Evolutionary conservation across 1,140 invertebrate genomes (phyloP).

Genomic region (Lepidostoma basale): DNA sequence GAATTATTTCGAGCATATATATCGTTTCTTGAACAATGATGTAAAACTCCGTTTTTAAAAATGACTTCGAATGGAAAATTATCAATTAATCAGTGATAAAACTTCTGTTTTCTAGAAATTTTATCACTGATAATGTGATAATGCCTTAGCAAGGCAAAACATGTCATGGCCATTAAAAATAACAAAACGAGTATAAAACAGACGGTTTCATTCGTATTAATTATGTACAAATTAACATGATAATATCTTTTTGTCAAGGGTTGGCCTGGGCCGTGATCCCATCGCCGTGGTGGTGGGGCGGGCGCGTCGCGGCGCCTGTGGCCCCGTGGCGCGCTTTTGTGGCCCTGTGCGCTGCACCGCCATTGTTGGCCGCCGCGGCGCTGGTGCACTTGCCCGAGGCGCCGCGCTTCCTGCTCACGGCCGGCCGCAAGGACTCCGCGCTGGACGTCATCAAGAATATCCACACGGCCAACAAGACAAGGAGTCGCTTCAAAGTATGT

Average conservation of each 20-base stretch:
- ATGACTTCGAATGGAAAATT: too few relatives aligned
- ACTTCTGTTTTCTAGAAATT: too few relatives aligned
- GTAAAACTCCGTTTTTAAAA: too few relatives aligned
- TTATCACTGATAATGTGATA: too few relatives aligned
- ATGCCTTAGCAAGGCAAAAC: too few relatives aligned
- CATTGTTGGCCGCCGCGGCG: slow-evolving; percentile 66
- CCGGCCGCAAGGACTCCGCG: slow-evolving; percentile 59
- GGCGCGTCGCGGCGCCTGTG: slow-evolving; percentile 46
- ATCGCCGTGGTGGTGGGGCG: slow-evolving; percentile 50
- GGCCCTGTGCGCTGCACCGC: slow-evolving; percentile 68
- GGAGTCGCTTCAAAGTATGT: slow-evolving; percentile 40
- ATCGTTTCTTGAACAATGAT: too few relatives aligned
- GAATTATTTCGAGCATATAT: too few relatives aligned
- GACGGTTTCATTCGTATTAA: too few relatives aligned
- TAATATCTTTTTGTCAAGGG: slow-evolving; percentile 49
- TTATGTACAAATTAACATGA: not conserved
- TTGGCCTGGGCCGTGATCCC: slow-evolving; percentile 62
- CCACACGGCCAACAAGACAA: slow-evolving; percentile 61
- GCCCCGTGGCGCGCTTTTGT: slow-evolving; percentile 80
- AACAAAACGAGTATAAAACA: not conserved
- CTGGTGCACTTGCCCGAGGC: slow-evolving; percentile 79
- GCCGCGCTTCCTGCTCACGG: slow-evolving; percentile 64
- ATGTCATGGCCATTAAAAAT: too few relatives aligned
- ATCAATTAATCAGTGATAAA: too few relatives aligned
- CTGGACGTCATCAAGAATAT: slow-evolving; percentile 61